A percentile compares a stretch with the other conserved stretches of the same genome.
phyloP scores from a whole-genome alignment of 2,888 invertebrate species.

The Pyrocoelia pectoralis region DNA sequence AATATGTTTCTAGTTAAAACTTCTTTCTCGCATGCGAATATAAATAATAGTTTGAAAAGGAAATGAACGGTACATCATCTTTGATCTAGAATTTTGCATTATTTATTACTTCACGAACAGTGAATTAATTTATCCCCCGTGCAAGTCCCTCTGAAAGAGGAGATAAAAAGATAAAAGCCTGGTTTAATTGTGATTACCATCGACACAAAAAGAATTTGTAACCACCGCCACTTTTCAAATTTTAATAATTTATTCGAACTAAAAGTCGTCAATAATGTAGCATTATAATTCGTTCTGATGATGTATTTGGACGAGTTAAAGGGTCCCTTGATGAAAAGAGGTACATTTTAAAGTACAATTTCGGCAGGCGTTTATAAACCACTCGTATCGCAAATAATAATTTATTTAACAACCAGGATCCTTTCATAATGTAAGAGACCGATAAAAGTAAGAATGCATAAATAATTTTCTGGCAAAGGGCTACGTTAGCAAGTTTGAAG shows the following conservation, averaged over 20 bases:
- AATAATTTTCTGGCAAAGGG: constrained; percentile 33
- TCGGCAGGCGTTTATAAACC: constrained; percentile 8
- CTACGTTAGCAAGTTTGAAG: constrained; percentile 39
- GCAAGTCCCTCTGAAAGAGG: background rate
- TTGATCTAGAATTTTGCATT: background rate
- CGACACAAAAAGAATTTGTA: constrained; percentile 20
- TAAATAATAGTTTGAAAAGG: background rate
- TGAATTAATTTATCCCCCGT: background rate
- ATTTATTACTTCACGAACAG: background rate
- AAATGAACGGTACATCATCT: background rate
- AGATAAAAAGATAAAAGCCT: constrained; percentile 9
- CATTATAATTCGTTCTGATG: constrained; percentile 12
- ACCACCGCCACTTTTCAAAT: constrained; percentile 17
- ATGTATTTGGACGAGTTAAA: constrained; percentile 10
- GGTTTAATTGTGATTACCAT: constrained; percentile 1
- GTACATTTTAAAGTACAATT: constrained; percentile 22
- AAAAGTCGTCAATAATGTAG: constrained; percentile 20
- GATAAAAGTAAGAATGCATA: constrained; percentile 12
- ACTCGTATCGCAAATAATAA: constrained; percentile 13
- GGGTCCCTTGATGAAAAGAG: constrained; percentile 11
- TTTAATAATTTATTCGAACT: constrained; percentile 22
- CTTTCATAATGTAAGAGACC: background rate
- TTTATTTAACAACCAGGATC: constrained; percentile 12
- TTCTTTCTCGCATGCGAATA: background rate
- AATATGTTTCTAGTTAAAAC: constrained; percentile 38